A percentile compares a stretch with the other conserved stretches of the same genome.
Evolutionary conservation across 2,888 invertebrate species (phyloP).

Genomic region (Uloborus plumipes): DNA sequence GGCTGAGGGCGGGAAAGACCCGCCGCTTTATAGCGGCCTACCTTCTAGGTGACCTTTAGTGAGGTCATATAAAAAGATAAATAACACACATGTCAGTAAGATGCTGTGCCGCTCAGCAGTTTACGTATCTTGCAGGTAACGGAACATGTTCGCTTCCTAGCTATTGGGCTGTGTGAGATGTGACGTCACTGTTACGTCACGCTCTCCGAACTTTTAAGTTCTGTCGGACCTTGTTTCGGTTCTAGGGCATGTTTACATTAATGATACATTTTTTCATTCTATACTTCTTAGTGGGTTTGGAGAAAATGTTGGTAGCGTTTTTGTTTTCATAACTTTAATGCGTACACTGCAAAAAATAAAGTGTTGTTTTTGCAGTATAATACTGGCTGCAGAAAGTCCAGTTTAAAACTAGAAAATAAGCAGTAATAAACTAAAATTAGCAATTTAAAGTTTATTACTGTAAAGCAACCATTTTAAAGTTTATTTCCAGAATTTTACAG

Average conservation of each 20-base stretch:
- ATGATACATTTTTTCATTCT: no score
- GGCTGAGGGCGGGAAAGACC: conserved; percentile 47
- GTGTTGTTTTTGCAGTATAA: no score
- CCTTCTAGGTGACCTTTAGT: conserved; percentile 38
- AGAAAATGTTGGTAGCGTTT: no score
- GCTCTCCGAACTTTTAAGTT: conserved; percentile 11
- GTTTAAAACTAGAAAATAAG: no score
- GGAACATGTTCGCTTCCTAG: conserved; percentile 42
- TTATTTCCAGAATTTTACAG: no score
- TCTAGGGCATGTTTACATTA: conserved; percentile 53
- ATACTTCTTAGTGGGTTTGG: no score
- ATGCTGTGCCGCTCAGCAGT: conserved; percentile 44
- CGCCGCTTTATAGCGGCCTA: conserved; percentile 55
- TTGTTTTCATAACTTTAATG: no score
- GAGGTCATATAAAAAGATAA: conserved; percentile 51
- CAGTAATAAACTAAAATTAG: no score
- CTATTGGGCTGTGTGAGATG: conserved; percentile 37
- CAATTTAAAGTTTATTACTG: no score
- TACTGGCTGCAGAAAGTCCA: no score
- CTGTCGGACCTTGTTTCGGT: conserved; percentile 20
- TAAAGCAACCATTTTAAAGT: no score
- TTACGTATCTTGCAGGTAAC: conserved; percentile 59
- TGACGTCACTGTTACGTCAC: conserved; percentile 51
- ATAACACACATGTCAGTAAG: conserved; percentile 46
- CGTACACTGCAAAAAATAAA: no score